These are phyloP conservation scores for Ellobium chinense DNA, from an alignment of 2,888 invertebrate species.

Conservation along the genomic window DNA sequence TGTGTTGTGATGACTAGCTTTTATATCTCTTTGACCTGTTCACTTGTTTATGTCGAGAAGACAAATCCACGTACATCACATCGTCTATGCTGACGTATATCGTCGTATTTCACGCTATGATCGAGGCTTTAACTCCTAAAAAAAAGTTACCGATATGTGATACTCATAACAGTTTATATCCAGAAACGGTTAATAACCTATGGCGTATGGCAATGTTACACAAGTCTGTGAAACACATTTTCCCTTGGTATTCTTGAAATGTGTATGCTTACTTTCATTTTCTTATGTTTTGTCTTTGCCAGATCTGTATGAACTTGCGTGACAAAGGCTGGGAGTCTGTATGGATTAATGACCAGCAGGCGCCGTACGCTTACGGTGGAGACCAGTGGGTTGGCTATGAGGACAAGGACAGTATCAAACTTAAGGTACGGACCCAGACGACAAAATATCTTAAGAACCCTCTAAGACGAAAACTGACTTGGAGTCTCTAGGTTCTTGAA, in stretches of 20 bases:
- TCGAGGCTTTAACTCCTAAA: too few relatives aligned
- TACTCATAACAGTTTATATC: too few relatives aligned
- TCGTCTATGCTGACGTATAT: too few relatives aligned
- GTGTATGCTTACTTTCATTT: background rate
- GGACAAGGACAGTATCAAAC: conserved; percentile 90
- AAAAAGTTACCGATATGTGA: too few relatives aligned
- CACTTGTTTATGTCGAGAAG: too few relatives aligned
- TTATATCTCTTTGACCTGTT: too few relatives aligned
- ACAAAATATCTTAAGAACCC: background rate
- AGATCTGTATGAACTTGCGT: conserved; percentile 93
- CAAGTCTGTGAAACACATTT: background rate
- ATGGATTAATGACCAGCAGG: conserved; percentile 98
- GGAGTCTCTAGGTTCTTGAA: background rate
- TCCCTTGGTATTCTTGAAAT: background rate
- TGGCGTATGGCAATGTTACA: background rate
- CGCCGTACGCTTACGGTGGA: conserved; percentile 92
- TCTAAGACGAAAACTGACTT: background rate
- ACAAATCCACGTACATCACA: too few relatives aligned
- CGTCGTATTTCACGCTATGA: too few relatives aligned
- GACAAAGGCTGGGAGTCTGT: conserved; percentile 82
- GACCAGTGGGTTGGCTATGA: conserved; percentile 96
- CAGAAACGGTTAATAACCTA: too few relatives aligned
- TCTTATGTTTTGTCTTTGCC: background rate
- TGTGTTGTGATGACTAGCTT: too few relatives aligned
- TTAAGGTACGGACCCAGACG: conserved; percentile 82